phyloP scores from a whole-genome alignment of 2,113 vertebrate genomes.

The Nestor notabilis region DNA sequence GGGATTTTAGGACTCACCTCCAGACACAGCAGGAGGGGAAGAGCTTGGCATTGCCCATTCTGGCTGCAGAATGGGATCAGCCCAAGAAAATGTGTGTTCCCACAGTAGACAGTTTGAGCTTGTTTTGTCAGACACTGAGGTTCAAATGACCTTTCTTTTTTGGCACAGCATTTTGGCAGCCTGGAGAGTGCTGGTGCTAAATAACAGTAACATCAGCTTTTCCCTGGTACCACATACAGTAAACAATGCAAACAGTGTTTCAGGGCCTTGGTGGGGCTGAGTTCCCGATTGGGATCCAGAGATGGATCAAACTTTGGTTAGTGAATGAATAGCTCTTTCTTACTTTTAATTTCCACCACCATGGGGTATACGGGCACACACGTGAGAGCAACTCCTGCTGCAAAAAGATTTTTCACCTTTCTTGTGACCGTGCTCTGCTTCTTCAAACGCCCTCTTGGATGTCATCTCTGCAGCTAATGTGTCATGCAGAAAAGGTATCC shows the following conservation, averaged over 20 bases:
- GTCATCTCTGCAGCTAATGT: neutral
- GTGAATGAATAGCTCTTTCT: neutral
- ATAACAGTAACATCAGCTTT: conserved; percentile 64
- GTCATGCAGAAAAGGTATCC: neutral
- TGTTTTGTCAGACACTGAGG: conserved; percentile 38
- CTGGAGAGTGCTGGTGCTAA: conserved; percentile 42
- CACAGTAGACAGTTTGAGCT: conserved; percentile 55
- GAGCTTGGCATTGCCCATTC: conserved; percentile 33
- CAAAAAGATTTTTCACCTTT: neutral
- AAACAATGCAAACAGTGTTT: conserved; percentile 60
- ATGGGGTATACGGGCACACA: neutral
- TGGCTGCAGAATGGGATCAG: conserved; percentile 26
- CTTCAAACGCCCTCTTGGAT: neutral
- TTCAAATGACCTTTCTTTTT: conserved; percentile 54
- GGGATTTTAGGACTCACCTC: conserved; percentile 66
- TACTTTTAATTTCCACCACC: neutral
- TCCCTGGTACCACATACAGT: neutral
- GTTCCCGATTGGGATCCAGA: neutral
- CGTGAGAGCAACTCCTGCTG: neutral
- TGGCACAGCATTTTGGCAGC: conserved; percentile 54
- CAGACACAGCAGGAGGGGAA: conserved; percentile 45
- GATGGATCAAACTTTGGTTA: neutral
- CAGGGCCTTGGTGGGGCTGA: neutral
- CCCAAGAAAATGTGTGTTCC: conserved; percentile 26
- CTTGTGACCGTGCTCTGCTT: neutral